Conservation (phyloP, 2,888 invertebrate species). For the Diarsia brunnea region DNA sequence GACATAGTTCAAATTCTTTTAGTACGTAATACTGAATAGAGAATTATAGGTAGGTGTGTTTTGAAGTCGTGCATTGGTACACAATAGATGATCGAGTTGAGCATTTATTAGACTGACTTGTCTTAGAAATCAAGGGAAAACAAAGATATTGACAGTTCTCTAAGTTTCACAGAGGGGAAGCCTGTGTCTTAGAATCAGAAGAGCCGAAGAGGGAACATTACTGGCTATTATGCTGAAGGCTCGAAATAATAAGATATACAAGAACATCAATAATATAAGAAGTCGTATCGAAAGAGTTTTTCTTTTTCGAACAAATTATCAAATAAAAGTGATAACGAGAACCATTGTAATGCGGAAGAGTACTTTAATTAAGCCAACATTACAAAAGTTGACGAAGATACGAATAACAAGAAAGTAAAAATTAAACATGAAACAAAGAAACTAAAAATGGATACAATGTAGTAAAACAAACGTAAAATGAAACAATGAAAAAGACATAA, state of each 20-base stretch:
- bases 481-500: slow-evolving; percentile 11
- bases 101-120: background rate
- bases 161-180: background rate
- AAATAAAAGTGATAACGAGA: background rate
- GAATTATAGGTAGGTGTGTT: background rate
- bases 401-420: background rate
- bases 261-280: background rate
- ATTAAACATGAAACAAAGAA: background rate
- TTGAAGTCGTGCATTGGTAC: background rate
- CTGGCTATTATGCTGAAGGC: background rate
- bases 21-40: slow-evolving; percentile 13
- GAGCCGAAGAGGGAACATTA: background rate
- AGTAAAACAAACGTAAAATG: slow-evolving; percentile 7
- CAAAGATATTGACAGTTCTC: background rate
- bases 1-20: slow-evolving; percentile 55
- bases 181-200: background rate
- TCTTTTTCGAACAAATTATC: background rate
- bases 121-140: background rate
- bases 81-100: background rate
- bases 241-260: background rate
- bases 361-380: background rate
- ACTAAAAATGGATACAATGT: background rate
- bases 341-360: background rate
- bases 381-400: background rate
- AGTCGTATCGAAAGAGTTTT: background rate